phyloP scores from a whole-genome alignment of 2,888 invertebrate species.

The Carcina quercana region DNA sequence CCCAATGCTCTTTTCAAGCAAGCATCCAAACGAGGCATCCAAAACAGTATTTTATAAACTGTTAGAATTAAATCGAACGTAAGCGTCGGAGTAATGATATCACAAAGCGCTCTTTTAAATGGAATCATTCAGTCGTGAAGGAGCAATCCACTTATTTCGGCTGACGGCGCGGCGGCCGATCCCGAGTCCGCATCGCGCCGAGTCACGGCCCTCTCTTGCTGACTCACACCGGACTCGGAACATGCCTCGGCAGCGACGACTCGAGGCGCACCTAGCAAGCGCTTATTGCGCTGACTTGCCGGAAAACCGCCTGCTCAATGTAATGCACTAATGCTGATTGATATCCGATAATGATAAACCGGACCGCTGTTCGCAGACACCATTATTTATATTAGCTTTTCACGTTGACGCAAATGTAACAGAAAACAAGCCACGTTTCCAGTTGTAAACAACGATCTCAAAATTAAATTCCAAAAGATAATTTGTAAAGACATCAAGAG shows the following conservation, averaged over 20 bases:
- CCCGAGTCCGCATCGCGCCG: constrained; percentile 33
- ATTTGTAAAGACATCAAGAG: not conserved
- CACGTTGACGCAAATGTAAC: too few relatives aligned
- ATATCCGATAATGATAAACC: constrained; percentile 41
- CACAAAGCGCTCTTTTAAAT: constrained; percentile 45
- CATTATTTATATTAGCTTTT: constrained; percentile 14
- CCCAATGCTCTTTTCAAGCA: constrained; percentile 5
- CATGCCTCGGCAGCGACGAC: constrained; percentile 33
- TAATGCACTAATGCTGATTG: constrained; percentile 54
- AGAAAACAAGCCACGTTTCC: too few relatives aligned
- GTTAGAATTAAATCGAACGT: constrained; percentile 25
- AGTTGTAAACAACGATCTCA: too few relatives aligned
- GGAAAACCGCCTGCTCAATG: constrained; percentile 33
- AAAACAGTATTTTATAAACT: constrained; percentile 15
- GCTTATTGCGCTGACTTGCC: constrained; percentile 53
- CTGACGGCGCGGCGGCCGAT: constrained; percentile 48
- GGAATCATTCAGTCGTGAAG: constrained; percentile 55
- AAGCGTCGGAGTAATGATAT: constrained; percentile 39
- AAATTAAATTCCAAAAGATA: constrained; percentile 18
- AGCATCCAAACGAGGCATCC: too few relatives aligned
- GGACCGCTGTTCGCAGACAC: constrained; percentile 1
- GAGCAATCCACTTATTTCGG: constrained; percentile 66
- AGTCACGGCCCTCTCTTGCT: constrained; percentile 55
- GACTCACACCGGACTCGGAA: constrained; percentile 50
- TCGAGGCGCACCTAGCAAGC: constrained; percentile 33